Evolutionary conservation across 2,797 vertebrate genomes (phyloP), one percentile per base, ranked within the genome.

Genomic region (Meriones psammophilus): DNA sequence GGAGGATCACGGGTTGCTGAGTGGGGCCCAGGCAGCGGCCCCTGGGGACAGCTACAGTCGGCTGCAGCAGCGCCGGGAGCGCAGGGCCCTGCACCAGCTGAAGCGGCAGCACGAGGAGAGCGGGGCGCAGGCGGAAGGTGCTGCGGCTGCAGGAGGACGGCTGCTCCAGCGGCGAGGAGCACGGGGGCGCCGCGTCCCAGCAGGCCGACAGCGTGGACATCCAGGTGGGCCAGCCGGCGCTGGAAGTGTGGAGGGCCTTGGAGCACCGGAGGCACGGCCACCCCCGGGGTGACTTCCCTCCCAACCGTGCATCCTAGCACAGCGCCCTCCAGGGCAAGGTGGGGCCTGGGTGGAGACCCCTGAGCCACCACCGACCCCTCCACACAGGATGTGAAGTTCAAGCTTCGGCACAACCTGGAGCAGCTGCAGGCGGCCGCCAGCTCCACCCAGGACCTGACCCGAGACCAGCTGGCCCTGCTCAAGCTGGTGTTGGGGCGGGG

Each of bases 341-440:
- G 50, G 50, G 13, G 9, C 13, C 42, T 33, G 62, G 4, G 58
- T 9, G 46, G 33, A 5, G n/a, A 36, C 18, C 50, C 33, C 22
- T 22, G 54, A 39, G 54, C 73, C 30, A 62, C 58, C 28, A 2
- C 12, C 17, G 0, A 13, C 12, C 3, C 0, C 50, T 50, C 50
- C 50, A 50, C 50, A 92, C 97, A 99, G 99, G 99, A 99, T 0
- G 99, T 99, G 95, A 99, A 99, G 98, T 99, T 99, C 96, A 99
- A 99, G 98, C 98, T 99, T 85, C 99, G 99, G 1, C 99, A 99
- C 97, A 98, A 99, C 76, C 96, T 99, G 94, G 98, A 98, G 0
- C 99, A 99, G 98, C 99, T 99, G 50, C 99, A 98, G 97, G 99
- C 98, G 0, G 98, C 98, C 0, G 98, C 99, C 58, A 91, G 94